A percentile compares a stretch with the other conserved stretches of the same genome.
Evolutionary conservation across 1,140 invertebrate species (phyloP).

Genomic region (Panagrolaimus sp.): DNA sequence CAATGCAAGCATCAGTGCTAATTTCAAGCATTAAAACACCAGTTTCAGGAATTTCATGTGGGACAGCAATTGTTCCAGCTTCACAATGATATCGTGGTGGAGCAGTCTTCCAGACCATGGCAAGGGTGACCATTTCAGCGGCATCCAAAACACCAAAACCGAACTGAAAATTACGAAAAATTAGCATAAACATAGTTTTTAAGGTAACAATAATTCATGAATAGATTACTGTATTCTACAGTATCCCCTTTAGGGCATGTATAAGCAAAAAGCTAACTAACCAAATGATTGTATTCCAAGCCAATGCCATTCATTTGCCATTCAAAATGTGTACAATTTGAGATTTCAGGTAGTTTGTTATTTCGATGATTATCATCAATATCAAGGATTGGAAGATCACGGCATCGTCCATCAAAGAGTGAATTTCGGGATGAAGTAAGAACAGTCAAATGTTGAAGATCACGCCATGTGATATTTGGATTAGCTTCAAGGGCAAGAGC

Average conservation of each 20-base stretch:
- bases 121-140: constrained; percentile 91
- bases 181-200: too few relatives aligned
- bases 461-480: constrained; percentile 84
- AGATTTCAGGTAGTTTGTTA: constrained; percentile 28
- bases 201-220: too few relatives aligned
- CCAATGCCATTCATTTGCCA: constrained; percentile 69
- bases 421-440: constrained; percentile 95
- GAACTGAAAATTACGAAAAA: too few relatives aligned
- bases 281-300: constrained; percentile 92
- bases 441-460: constrained; percentile 88
- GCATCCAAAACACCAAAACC: constrained; percentile 94
- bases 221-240: too few relatives aligned
- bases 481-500: constrained; percentile 64
- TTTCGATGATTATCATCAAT: constrained; percentile 39
- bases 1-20: constrained; percentile 81
- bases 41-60: constrained; percentile 72
- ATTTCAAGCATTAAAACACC: constrained; percentile 78
- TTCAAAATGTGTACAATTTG: constrained; percentile 57
- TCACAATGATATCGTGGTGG: constrained; percentile 93
- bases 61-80: constrained; percentile 73
- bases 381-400: constrained; percentile 61
- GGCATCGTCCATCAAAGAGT: constrained; percentile 87
- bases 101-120: constrained; percentile 89
- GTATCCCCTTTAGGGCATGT: too few relatives aligned
- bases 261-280: too few relatives aligned